Evolutionary conservation across 2,888 invertebrate species (phyloP).

Genomic region (Platycheirus rosarum): DNA sequence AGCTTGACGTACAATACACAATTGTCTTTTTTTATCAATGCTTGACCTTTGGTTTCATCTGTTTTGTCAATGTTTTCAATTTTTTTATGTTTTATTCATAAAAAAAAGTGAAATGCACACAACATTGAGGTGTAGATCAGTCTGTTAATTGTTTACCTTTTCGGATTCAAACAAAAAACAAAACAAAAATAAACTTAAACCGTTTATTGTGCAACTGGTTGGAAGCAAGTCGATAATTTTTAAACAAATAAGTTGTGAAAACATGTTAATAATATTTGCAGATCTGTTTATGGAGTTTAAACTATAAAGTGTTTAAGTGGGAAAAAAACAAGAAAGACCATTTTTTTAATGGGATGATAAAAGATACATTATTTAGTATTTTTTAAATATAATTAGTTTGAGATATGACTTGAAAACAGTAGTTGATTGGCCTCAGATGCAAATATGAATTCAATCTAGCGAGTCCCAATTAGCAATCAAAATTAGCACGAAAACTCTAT

Average conservation of each 20-base stretch:
- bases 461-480: no score
- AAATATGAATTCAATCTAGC: no score
- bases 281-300: constrained; percentile 18
- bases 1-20: constrained; percentile 10
- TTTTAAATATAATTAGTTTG: no score
- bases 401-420: no score
- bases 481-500: no score
- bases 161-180: not conserved
- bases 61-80: not conserved
- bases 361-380: no score
- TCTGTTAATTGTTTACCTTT: constrained; percentile 36
- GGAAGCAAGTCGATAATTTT: constrained; percentile 10
- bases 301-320: constrained; percentile 18
- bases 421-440: no score
- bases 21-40: not conserved
- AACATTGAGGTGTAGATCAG: constrained; percentile 6
- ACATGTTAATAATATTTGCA: constrained; percentile 18
- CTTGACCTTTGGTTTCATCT: not conserved
- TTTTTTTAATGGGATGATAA: not conserved
- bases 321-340: constrained; percentile 7
- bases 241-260: constrained; percentile 28
- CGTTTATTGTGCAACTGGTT: constrained; percentile 31
- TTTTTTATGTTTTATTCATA: not conserved
- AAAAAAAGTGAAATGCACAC: constrained; percentile 8
- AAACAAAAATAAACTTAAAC: not conserved